Conservation (phyloP, 2,113 vertebrate genomes). For the Sphaerodactylus townsendi region DNA sequence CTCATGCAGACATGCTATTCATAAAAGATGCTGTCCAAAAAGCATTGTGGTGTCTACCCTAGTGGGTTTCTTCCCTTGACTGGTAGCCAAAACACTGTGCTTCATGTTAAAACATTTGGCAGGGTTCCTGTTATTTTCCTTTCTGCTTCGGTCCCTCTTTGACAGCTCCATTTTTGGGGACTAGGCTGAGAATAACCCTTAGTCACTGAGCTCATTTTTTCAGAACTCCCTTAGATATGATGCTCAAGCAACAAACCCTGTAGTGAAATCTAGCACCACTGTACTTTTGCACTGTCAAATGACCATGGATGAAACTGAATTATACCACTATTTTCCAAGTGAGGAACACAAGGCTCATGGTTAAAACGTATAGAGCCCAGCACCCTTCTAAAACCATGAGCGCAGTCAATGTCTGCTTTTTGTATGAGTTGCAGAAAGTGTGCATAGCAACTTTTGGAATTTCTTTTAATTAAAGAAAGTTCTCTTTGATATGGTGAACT, state of each 20-base stretch:
- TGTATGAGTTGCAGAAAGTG: slow-evolving; percentile 26
- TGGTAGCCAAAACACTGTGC: not conserved
- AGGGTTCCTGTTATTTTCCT: not conserved
- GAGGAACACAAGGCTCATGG: not conserved
- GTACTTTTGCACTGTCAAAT: not conserved
- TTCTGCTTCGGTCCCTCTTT: slow-evolving; percentile 18
- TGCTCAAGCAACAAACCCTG: slow-evolving; percentile 6
- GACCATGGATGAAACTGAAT: not conserved
- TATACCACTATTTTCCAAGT: not conserved
- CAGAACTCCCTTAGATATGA: slow-evolving; percentile 20
- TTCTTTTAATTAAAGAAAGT: slow-evolving; percentile 44
- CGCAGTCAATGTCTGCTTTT: slow-evolving; percentile 12
- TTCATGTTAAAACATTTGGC: not conserved
- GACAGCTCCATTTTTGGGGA: slow-evolving; percentile 33
- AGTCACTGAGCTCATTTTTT: slow-evolving; percentile 25
- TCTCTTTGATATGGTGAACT: slow-evolving; percentile 23
- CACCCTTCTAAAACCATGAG: slow-evolving; percentile 19
- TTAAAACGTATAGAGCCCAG: slow-evolving; percentile 36
- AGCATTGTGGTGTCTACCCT: not conserved
- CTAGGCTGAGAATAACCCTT: slow-evolving; percentile 28
- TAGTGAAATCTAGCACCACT: slow-evolving; percentile 11
- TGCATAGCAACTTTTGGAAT: slow-evolving; percentile 30
- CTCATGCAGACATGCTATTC: slow-evolving; percentile 7
- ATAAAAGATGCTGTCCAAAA: slow-evolving; percentile 10
- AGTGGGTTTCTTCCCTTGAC: not conserved